Evolutionary conservation across 2,113 vertebrate genomes (phyloP), one percentile per base, ranked within the genome.

Genomic region (Sitta europaea): DNA sequence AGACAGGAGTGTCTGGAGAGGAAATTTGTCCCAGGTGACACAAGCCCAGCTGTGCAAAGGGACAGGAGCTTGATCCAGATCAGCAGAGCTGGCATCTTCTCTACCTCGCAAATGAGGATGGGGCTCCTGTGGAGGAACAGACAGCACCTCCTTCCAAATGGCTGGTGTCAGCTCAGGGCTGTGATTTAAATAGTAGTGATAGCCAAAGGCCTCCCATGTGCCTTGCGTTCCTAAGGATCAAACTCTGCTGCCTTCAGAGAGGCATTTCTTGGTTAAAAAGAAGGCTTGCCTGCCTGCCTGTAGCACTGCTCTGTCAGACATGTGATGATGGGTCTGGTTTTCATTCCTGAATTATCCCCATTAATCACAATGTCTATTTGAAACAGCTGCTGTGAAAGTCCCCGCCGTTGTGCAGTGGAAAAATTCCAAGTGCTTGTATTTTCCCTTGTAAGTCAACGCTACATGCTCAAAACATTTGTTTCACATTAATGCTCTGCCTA

Each of bases 391-490:
- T 96, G 85, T 2, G 19, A 92, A 95, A 92, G 96, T 97, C 94
- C 95, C 92, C n/a, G 91, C 96, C 74, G 50, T 83, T 57, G 91
- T 95, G 86, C 73, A 88, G 93, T 94, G 97, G 95, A 97, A 96
- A 94, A 85, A 92, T 95, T 97, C 96, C 96, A 96, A 96, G 70
- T 85, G 95, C 96, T 97, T 97, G 96, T 96, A 95, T 97, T 97
- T 97, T 96, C 94, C 96, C 97, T 96, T 92, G 86, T 96, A 96
- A 97, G 95, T 96, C 97, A 97, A 57, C 54, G 81, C 94, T 95
- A 96, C 96, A 97, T 55, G 88, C 92, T 94, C 70, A 7, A 58
- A 92, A 96, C 97, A 97, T 97, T 97, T 97, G 97, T 97, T 97
- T 97, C 9, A 0, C 82, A 87, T 97, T 97, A 97, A 77, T 92